A percentile compares a stretch with the other conserved stretches of the same genome.
Conservation (phyloP, 1,140 invertebrate species). For the Pseudomyrmex dendroicus region DNA sequence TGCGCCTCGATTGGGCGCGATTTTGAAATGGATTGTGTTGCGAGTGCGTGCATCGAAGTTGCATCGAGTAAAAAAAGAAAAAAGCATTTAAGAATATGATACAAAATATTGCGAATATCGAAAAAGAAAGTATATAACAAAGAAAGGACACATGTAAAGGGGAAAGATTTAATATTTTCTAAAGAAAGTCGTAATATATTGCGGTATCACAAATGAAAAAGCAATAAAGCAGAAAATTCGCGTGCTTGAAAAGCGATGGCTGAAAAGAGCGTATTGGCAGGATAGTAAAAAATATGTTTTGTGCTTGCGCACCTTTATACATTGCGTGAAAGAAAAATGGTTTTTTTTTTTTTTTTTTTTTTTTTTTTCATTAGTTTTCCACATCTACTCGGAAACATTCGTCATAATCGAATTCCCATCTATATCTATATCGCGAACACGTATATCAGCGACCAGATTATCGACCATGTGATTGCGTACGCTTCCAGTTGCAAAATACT, state of each 20-base stretch:
- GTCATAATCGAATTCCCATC: conserved; percentile 31
- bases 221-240: conserved; percentile 8
- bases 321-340: neutral
- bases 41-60: conserved; percentile 27
- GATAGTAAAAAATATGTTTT: conserved; percentile 32
- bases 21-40: neutral
- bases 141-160: neutral
- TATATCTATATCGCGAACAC: conserved; percentile 30
- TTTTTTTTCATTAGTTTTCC: conserved; percentile 17
- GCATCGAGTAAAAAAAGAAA: neutral
- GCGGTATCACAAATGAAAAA: neutral
- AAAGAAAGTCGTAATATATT: neutral
- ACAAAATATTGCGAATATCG: neutral
- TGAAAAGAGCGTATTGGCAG: neutral
- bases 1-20: neutral
- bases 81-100: neutral
- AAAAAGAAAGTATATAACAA: neutral
- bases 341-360: neutral
- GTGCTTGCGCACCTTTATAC: neutral
- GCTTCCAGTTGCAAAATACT: conserved; percentile 7
- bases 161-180: neutral
- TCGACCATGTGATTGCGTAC: conserved; percentile 19
- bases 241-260: neutral
- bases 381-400: conserved; percentile 58
- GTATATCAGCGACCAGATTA: conserved; percentile 44